Base-by-base conservation (phyloP, 2,797 vertebrate species). In the Poliocrania exsul region DNA sequence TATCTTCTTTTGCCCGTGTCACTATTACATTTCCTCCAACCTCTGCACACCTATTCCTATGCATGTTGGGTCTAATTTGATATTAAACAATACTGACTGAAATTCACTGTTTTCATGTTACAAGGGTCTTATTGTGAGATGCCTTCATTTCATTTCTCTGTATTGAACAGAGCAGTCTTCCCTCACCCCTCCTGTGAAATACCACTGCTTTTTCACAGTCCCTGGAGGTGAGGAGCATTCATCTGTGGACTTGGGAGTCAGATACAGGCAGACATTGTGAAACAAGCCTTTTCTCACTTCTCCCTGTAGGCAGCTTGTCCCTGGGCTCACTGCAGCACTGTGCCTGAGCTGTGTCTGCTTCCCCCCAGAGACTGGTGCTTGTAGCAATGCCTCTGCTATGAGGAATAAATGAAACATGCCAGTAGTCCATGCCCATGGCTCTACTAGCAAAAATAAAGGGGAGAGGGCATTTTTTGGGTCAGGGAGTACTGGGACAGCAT, bases 291-390 rank as follows among this genome's bases (percentile, higher is more conserved):
- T 86, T n/a, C 24, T 73, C 18, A 19, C 9, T 90, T 56, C 29
- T 65, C n/a, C 37, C 6, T 1, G 2, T 44, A n/a, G 44, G 47
- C 42, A 31, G 15, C n/a, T 53, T 40, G n/a, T 73, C 40, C 90
- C 67, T 69, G 35, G 58, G 35, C 62, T 57, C 42, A 57, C 57
- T 2, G 2, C 47, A 37, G 0, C 62, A 18, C 46, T 0, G 2
- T 1, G 2, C 46, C 35, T 0, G 0, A 70, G 67, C 71, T 51
- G 51, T 0, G 0, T 37, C 50, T 49, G 15, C 75, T 56, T 61
- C 1, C 56, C 37, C 61, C 61, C 25, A 38, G 69, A 78, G 54
- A 23, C 5, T 64, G 25, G 15, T 47, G 54, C 61, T 86, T 38
- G 50, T 23, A 54, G 81, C 77, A 44, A 2, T 24, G 38, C 14